These are phyloP conservation scores for Orchestia grillus DNA, from an alignment of 1,140 invertebrate genomes.

Conservation along the genomic window DNA sequence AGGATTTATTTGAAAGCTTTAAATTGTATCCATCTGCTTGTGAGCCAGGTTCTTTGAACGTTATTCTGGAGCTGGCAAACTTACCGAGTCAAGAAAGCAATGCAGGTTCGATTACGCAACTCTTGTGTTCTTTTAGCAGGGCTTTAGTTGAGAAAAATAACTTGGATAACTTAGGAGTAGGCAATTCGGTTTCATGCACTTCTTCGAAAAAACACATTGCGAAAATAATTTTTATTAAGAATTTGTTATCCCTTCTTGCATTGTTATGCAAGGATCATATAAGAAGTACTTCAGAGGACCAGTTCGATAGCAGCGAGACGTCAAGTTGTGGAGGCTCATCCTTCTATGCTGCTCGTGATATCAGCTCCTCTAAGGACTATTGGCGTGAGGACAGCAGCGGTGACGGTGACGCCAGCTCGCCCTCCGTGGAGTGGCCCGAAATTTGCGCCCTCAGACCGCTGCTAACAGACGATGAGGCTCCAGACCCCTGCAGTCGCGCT, in stretches of 20 bases:
- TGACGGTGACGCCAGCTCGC: neutral
- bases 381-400: neutral
- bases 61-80: neutral
- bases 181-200: neutral
- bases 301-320: neutral
- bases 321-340: neutral
- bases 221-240: slow-evolving; percentile 4
- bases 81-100: neutral
- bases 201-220: neutral
- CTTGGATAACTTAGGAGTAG: neutral
- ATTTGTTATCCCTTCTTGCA: neutral
- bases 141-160: neutral
- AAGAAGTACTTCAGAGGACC: neutral
- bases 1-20: neutral
- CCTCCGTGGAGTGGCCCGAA: neutral
- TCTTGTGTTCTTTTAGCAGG: neutral
- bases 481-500: neutral
- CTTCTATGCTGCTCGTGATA: neutral
- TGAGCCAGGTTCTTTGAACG: neutral
- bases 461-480: neutral
- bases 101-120: neutral
- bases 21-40: neutral
- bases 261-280: neutral
- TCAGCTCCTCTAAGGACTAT: neutral
- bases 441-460: neutral